Conservation (phyloP, 2,797 vertebrate genomes). For the Sebastes steindachneri region DNA sequence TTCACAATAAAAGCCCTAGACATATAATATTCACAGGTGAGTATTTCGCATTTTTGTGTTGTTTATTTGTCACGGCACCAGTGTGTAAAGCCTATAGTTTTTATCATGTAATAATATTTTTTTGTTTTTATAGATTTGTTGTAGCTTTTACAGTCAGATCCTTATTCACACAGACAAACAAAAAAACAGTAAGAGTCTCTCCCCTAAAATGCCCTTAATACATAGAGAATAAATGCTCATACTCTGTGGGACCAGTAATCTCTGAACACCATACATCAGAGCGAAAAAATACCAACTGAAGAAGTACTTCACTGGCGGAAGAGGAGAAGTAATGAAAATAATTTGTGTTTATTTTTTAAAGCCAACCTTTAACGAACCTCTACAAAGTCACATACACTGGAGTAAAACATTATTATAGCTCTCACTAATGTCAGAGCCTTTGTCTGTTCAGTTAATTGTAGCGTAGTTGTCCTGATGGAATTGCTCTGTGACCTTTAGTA, state of each 20-base stretch:
- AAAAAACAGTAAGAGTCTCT: not conserved
- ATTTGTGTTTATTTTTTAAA: constrained; percentile 58
- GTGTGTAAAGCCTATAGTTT: not conserved
- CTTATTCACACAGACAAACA: not conserved
- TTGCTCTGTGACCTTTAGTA: constrained; percentile 79
- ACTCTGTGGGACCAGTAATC: not conserved
- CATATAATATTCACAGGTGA: not conserved
- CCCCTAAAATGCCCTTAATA: not conserved
- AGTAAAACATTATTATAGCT: constrained; percentile 71
- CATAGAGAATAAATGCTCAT: not conserved
- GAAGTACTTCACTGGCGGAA: constrained; percentile 3
- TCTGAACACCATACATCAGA: not conserved
- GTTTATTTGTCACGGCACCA: not conserved
- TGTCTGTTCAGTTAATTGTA: constrained; percentile 80
- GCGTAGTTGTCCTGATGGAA: constrained; percentile 74
- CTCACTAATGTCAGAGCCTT: constrained; percentile 72
- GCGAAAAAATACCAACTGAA: not conserved
- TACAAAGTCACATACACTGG: constrained; percentile 51
- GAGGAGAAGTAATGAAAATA: constrained; percentile 40
- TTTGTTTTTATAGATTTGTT: not conserved
- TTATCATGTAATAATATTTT: not conserved
- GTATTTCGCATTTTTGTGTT: not conserved
- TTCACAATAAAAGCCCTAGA: not conserved
- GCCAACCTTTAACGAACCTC: constrained; percentile 72
- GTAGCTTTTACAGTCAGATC: not conserved